Evolutionary conservation across 2,797 vertebrate genomes (phyloP).

Genomic region (Psittacula derbiana): DNA sequence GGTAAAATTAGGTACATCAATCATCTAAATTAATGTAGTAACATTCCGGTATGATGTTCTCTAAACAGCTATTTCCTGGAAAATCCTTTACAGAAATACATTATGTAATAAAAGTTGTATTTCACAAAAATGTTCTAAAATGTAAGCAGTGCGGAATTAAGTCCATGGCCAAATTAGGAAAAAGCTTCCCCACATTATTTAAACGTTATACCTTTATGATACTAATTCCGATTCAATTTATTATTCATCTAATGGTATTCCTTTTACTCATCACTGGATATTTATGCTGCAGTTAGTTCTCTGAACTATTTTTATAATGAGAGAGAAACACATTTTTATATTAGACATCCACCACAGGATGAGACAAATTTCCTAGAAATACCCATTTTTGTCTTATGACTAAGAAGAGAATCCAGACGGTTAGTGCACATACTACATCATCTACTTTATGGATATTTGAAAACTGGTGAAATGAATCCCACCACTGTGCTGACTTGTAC

Average conservation of each 20-base stretch:
- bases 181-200: neutral
- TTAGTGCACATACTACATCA: neutral
- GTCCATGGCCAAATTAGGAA: neutral
- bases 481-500: neutral
- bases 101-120: neutral
- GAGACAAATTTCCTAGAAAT: neutral
- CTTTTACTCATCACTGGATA: neutral
- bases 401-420: neutral
- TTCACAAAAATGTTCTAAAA: neutral
- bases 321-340: neutral
- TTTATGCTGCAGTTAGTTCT: neutral
- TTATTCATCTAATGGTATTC: neutral
- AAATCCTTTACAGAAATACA: neutral
- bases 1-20: rapidly evolving
- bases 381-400: neutral
- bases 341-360: neutral
- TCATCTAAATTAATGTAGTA: neutral
- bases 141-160: neutral
- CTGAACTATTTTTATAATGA: neutral
- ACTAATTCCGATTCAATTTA: neutral
- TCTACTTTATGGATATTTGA: neutral
- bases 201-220: neutral
- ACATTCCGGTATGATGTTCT: neutral
- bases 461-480: neutral
- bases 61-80: neutral